Conservation (phyloP, 2,797 vertebrate genomes). For the Australoheros facetus region DNA sequence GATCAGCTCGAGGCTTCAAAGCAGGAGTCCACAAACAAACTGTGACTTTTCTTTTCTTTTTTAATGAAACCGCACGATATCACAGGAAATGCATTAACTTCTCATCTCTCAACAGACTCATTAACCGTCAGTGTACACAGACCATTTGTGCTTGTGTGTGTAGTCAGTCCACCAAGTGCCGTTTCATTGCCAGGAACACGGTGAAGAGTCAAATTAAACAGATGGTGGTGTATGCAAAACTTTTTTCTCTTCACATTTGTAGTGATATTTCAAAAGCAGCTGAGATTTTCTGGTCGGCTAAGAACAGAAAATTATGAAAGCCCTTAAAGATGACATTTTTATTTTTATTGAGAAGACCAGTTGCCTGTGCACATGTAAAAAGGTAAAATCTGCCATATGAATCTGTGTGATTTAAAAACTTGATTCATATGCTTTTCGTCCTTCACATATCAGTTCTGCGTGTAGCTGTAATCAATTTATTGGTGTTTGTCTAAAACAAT, state of each 20-base stretch:
- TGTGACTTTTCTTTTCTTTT: background rate
- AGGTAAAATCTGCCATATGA: background rate
- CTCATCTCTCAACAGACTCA: background rate
- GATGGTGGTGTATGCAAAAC: too few relatives aligned
- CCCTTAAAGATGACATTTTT: background rate
- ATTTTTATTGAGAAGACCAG: background rate
- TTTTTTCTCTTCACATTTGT: background rate
- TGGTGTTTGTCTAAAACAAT: background rate
- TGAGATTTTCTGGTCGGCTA: background rate
- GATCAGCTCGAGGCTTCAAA: background rate
- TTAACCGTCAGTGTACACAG: background rate
- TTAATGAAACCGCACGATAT: background rate
- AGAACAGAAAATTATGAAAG: background rate
- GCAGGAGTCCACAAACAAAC: background rate
- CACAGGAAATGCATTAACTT: background rate
- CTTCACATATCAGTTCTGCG: background rate
- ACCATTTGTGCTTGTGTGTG: background rate
- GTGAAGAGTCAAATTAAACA: background rate
- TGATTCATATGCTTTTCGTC: background rate
- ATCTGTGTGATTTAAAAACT: background rate
- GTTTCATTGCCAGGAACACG: background rate
- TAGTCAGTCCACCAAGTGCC: too few relatives aligned
- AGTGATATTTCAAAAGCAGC: background rate
- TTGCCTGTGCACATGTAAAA: background rate
- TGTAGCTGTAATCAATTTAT: background rate